A percentile compares a stretch with the other conserved stretches of the same genome.
Conservation (phyloP, 2,113 vertebrate species). For the Boulengeromyrus knoepffleri region DNA sequence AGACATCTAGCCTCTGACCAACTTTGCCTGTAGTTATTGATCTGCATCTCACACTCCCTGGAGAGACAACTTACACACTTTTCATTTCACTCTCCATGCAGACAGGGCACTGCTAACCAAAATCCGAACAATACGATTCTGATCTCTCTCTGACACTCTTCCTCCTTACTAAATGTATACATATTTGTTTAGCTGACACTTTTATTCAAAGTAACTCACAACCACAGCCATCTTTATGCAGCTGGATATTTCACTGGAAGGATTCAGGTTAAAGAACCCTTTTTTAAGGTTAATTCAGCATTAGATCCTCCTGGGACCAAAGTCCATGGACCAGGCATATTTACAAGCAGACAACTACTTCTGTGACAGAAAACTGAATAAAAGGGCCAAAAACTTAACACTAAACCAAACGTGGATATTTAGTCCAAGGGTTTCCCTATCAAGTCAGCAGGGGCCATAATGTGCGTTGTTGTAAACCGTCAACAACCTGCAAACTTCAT, state of each 20-base stretch:
- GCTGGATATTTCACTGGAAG: not conserved
- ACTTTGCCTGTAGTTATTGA: constrained; percentile 33
- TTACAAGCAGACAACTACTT: not conserved
- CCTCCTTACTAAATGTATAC: not conserved
- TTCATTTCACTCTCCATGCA: not conserved
- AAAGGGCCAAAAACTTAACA: not conserved
- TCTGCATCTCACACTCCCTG: constrained; percentile 21
- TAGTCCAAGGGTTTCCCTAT: not conserved
- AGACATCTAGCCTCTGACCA: constrained; percentile 30
- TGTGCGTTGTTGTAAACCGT: not conserved
- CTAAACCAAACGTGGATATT: not conserved
- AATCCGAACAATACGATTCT: not conserved
- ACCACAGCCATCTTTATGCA: not conserved
- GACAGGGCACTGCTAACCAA: not conserved
- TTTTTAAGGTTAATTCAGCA: not conserved
- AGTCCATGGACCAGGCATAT: not conserved
- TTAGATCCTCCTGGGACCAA: not conserved
- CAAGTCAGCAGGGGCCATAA: not conserved
- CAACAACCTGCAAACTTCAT: not conserved
- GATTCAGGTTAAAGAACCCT: not conserved
- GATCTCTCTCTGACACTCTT: not conserved
- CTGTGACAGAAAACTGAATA: not conserved
- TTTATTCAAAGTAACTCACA: not conserved
- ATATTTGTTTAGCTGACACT: not conserved
- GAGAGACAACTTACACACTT: not conserved